Evolutionary conservation across 2,888 invertebrate genomes (phyloP), one percentile per base, ranked within the genome.

Genomic region (Mesorhabditis sp.): DNA sequence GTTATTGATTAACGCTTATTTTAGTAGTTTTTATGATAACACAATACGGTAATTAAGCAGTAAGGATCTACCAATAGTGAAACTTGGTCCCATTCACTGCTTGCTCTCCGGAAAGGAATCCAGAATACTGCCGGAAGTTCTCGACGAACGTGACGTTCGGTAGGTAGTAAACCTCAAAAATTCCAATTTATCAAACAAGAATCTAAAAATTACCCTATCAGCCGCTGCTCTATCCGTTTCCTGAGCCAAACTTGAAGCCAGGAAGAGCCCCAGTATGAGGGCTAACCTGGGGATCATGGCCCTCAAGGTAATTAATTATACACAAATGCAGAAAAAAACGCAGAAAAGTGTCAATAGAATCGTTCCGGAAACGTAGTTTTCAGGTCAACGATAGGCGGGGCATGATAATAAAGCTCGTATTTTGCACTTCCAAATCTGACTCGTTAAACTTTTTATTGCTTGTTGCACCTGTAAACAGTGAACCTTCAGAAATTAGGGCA

Each of bases 61-160:
- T 58, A 10, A 41, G 13, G 7, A n/a, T 10, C 61, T 64, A 87
- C 87, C 87, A 87, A 77, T 87, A 87, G 74, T 87, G 87, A 4
- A 87, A 80, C 28, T 82, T 76, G 72, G 85, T 86, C 28, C 78
- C 78, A 7, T 75, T 71, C 6, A 81, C 73, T 50, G 75, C 78
- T 64, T 75, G 10, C 7, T 50, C n/a, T 50, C 10, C 58, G 58
- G 10, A 74, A 62, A 83, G 72, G 64, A 78, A 88, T 13, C 88
- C 88, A 4, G 88, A 87, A 75, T 87, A 88, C 64, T 88, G 88
- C 70, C 84, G 85, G 84, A 87, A 87, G 65, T 76, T 79, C 13
- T 75, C 67, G 63, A 75, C 71, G 66, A 79, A 82, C 4, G 80
- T 80, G n/a, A 82, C 64, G 44, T 82, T 82, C 10, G 80, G 80